phyloP scores from a whole-genome alignment of 2,888 invertebrate species.

The Tillus elongatus region DNA sequence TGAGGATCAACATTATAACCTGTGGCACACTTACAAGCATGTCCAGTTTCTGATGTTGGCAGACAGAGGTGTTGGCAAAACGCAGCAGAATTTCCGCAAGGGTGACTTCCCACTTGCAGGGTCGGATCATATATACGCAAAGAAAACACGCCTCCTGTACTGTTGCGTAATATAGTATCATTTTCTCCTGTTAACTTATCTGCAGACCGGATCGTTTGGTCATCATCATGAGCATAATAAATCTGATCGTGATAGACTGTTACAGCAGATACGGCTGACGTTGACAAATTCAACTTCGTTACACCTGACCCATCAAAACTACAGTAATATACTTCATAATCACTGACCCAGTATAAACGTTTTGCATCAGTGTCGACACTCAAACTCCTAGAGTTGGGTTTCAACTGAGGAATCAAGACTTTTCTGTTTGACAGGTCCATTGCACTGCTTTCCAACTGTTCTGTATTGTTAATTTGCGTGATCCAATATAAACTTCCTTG shows the following conservation, averaged over 20 bases:
- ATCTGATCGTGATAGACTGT: slow-evolving; percentile 56
- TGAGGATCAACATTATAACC: slow-evolving; percentile 52
- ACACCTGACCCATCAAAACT: slow-evolving; percentile 29
- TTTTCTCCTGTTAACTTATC: slow-evolving; percentile 49
- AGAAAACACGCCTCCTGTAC: slow-evolving; percentile 46
- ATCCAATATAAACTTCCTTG: slow-evolving; percentile 51
- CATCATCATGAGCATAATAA: slow-evolving; percentile 63
- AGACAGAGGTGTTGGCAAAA: slow-evolving; percentile 69
- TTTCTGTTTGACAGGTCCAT: slow-evolving; percentile 55
- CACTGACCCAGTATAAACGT: slow-evolving; percentile 65
- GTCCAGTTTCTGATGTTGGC: slow-evolving; percentile 48
- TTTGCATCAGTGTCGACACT: slow-evolving; percentile 30
- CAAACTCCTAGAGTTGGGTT: slow-evolving; percentile 34
- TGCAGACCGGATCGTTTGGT: slow-evolving; percentile 53
- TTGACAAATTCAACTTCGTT: slow-evolving; percentile 26
- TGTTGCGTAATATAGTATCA: slow-evolving; percentile 44
- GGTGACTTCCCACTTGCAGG: slow-evolving; percentile 52
- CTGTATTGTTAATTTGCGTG: slow-evolving; percentile 22
- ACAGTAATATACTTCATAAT: slow-evolving; percentile 47
- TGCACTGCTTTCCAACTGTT: slow-evolving; percentile 48
- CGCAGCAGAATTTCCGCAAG: slow-evolving; percentile 47
- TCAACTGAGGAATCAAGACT: slow-evolving; percentile 28
- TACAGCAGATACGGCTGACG: slow-evolving; percentile 52
- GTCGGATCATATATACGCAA: slow-evolving; percentile 63
- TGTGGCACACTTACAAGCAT: slow-evolving; percentile 66